Evolutionary conservation across 2,113 vertebrate species (phyloP).

Genomic region (Gobiocypris rarus): DNA sequence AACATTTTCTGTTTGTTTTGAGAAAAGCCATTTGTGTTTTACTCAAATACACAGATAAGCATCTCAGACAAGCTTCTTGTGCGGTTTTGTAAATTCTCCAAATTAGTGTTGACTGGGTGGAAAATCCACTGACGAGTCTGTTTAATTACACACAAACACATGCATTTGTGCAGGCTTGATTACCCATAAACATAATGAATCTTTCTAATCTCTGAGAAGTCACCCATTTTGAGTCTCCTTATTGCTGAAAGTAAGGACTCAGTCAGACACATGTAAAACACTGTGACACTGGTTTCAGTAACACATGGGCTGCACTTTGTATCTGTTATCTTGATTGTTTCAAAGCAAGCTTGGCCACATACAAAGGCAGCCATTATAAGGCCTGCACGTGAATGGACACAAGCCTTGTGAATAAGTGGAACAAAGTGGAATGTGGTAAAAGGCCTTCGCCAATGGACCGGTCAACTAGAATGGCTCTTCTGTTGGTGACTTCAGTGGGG

Average conservation of each 20-base stretch:
- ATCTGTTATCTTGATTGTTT: conserved; percentile 57
- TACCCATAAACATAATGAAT: conserved; percentile 6
- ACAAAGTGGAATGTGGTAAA: conserved; percentile 65
- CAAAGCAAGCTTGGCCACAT: conserved; percentile 10
- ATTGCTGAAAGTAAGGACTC: not conserved
- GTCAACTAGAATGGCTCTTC: conserved; percentile 70
- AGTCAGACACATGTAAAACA: not conserved
- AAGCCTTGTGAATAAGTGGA: conserved; percentile 64
- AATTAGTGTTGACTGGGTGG: not conserved
- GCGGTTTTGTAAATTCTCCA: not conserved
- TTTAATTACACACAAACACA: not conserved
- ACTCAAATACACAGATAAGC: not conserved
- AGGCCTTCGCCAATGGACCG: conserved; percentile 61
- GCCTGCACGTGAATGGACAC: conserved; percentile 66
- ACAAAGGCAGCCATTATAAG: conserved; percentile 44
- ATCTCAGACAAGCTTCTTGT: not conserved
- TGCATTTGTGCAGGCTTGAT: conserved; percentile 30
- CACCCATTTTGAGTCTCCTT: not conserved
- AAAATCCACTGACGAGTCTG: not conserved
- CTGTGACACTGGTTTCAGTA: not conserved
- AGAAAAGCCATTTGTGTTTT: not conserved
- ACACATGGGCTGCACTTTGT: conserved; percentile 34
- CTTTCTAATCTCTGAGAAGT: not conserved
- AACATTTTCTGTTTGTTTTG: conserved; percentile 27
- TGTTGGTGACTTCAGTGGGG: conserved; percentile 66